phyloP scores from a whole-genome alignment of 2,113 vertebrate genomes.

The Perognathus longimembris region DNA sequence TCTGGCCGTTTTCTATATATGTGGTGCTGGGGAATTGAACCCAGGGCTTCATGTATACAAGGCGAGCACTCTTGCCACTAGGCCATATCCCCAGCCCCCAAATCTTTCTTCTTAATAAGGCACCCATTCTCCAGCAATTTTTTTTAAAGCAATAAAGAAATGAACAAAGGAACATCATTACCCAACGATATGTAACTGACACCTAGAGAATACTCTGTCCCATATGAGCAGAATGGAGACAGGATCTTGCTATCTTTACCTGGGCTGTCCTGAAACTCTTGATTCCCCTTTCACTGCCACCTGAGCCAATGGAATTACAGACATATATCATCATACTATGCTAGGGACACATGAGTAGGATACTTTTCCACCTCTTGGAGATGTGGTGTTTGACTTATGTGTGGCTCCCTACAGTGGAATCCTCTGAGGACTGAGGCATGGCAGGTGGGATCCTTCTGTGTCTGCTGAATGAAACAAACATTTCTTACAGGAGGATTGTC shows the following conservation, averaged over 20 bases:
- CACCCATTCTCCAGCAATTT: neutral
- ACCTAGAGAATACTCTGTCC: neutral
- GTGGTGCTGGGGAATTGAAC: too few relatives aligned
- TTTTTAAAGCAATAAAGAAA: neutral
- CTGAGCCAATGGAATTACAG: too few relatives aligned
- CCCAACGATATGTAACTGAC: neutral
- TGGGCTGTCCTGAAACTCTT: too few relatives aligned
- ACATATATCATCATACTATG: too few relatives aligned
- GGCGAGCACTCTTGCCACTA: too few relatives aligned
- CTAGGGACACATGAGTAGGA: neutral
- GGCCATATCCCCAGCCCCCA: too few relatives aligned
- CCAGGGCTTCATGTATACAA: too few relatives aligned
- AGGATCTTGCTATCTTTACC: too few relatives aligned
- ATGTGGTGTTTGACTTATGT: conserved; percentile 46
- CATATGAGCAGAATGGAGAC: too few relatives aligned
- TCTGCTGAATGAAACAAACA: neutral
- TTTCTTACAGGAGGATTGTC: neutral
- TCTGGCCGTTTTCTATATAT: too few relatives aligned
- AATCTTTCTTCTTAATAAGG: neutral
- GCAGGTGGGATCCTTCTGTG: neutral
- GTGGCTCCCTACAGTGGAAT: neutral
- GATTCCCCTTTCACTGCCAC: too few relatives aligned
- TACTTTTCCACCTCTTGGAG: neutral
- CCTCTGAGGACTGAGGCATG: neutral
- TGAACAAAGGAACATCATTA: neutral